A percentile compares a stretch with the other conserved stretches of the same genome.
Conservation (phyloP, 2,113 vertebrate species). For the Pterocles burchelli region DNA sequence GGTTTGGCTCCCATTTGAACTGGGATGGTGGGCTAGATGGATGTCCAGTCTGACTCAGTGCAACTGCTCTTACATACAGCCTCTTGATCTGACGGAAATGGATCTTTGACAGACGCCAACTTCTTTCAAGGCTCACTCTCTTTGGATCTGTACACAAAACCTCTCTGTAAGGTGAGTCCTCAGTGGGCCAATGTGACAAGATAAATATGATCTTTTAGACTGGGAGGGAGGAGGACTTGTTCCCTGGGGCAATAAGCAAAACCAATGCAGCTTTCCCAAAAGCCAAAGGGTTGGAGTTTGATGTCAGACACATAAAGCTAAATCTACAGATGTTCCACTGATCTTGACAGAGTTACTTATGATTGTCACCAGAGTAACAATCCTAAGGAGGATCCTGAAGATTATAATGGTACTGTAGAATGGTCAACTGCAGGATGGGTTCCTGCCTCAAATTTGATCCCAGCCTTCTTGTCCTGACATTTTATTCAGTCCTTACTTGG, state of each 20-base stretch:
- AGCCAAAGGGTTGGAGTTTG: background rate
- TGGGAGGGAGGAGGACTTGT: background rate
- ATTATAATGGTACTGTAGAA: background rate
- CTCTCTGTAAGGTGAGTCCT: background rate
- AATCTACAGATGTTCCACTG: background rate
- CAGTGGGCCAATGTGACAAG: background rate
- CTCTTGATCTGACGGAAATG: background rate
- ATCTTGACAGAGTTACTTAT: background rate
- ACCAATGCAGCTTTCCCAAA: background rate
- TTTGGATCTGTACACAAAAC: background rate
- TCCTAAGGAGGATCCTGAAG: background rate
- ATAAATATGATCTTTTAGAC: background rate
- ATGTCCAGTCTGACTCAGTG: background rate
- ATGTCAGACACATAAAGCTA: background rate
- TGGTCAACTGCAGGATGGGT: background rate
- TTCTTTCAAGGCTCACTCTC: background rate
- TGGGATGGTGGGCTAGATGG: background rate
- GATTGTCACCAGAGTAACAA: background rate
- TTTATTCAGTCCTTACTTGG: background rate
- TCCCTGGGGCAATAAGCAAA: background rate
- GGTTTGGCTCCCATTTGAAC: background rate
- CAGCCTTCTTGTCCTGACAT: background rate
- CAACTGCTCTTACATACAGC: background rate
- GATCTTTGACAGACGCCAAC: background rate
- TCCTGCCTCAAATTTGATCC: background rate